phyloP scores from a whole-genome alignment of 2,888 invertebrate species.

The Onthophagus sagittarius region DNA sequence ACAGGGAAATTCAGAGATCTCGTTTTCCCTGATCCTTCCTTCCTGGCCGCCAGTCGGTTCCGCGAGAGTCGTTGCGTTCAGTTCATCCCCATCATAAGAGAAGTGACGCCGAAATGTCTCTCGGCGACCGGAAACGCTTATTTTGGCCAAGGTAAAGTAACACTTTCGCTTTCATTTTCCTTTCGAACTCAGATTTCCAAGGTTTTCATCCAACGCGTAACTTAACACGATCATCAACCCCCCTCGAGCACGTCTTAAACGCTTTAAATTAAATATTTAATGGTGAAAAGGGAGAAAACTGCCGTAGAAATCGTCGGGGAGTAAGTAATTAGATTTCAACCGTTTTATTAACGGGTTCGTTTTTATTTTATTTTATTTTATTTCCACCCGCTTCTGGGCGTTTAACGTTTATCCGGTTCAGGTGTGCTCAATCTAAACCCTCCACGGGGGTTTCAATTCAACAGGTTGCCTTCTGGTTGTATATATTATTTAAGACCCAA shows the following conservation, averaged over 20 bases:
- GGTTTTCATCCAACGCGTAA: not conserved
- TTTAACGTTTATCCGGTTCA: constrained; percentile 3
- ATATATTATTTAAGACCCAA: constrained; percentile 40
- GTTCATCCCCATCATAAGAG: not conserved
- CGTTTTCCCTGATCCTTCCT: constrained; percentile 29
- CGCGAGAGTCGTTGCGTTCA: not conserved
- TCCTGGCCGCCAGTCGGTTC: constrained; percentile 2
- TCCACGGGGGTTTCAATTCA: constrained; percentile 33
- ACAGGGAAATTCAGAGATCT: constrained; percentile 28
- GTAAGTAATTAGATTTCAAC: constrained; percentile 16
- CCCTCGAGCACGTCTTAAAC: not conserved
- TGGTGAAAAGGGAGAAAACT: not conserved
- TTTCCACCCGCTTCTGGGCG: constrained; percentile 2
- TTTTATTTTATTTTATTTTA: not conserved
- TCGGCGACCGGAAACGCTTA: not conserved
- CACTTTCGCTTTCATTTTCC: not conserved
- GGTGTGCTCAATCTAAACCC: constrained; percentile 7
- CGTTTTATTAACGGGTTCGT: not conserved
- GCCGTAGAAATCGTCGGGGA: not conserved
- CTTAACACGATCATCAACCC: not conserved
- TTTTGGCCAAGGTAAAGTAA: not conserved
- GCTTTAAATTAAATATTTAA: constrained; percentile 1
- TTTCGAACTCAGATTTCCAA: not conserved
- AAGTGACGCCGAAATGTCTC: not conserved
- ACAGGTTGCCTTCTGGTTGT: constrained; percentile 41